Base-by-base conservation (phyloP, 2,797 vertebrate species). In the Apogon talboti region DNA sequence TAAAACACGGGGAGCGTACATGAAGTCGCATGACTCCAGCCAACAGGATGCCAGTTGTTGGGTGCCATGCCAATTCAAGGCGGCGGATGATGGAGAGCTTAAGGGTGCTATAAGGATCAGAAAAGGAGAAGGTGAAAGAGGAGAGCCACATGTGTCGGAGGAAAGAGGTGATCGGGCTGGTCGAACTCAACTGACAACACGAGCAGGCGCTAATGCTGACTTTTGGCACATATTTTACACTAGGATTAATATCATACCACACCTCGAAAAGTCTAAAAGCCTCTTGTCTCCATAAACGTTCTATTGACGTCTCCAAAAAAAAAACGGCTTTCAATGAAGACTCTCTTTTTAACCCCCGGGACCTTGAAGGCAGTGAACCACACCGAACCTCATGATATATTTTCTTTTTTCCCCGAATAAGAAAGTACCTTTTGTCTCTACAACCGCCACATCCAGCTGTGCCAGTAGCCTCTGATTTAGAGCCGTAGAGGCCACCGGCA, bases 11-110 rank as follows among this genome's bases (percentile, higher is more conserved):
- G 38, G 55, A 4, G 16, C 24, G 58, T 60, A 52, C 16, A 55
- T 35, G n/a, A 67, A 66, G 66, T 59, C 59, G 53, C 58, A 61
- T 62, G 68, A 66, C 57, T 54, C 46, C 0, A 15, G 58, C 71
- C 73, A 75, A 68, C 28, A 65, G 74, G 68, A 67, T 43, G 68
- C 71, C 76, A 81, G 76, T 66, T 67, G 74, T 62, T 66, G 37
- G 66, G 45, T 75, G 48, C 65, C 53, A 63, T 61, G 70, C 58
- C 82, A 81, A 66, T 63, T 42, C 33, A 1, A 37, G 69, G 58
- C 56, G 62, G 68, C 45, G 40, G 78, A 77, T 78, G 72, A 69
- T 71, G 42, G 65, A 66, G 76, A 66, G 76, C 78, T 87, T 84
- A 82, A 74, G 53, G 30, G 11, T 60, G 7, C 53, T 52, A 54